Percentiles rank a stretch among this genome's conserved stretches.
Evolutionary conservation across 2,888 invertebrate species (phyloP).

Genomic region (Oligia fasciuncula): DNA sequence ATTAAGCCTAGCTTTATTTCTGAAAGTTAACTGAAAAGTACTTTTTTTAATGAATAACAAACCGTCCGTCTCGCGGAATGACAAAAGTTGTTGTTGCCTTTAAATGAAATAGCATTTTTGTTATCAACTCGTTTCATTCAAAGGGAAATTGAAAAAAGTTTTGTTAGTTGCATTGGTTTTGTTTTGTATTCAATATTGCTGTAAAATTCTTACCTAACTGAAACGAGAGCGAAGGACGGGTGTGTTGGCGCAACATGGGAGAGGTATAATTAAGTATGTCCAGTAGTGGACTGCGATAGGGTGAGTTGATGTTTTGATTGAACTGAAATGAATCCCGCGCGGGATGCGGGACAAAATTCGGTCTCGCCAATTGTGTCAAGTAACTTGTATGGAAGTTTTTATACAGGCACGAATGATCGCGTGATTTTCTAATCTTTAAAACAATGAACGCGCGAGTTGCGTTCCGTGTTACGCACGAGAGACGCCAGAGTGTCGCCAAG

Average conservation of each 20-base stretch:
- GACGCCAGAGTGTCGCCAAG: neutral
- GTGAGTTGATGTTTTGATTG: neutral
- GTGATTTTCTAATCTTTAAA: neutral
- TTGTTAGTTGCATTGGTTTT: neutral
- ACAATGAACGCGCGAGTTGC: no score
- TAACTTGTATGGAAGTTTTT: neutral
- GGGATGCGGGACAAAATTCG: neutral
- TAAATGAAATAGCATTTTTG: constrained; percentile 25
- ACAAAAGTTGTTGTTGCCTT: constrained; percentile 40
- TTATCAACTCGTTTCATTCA: constrained; percentile 14
- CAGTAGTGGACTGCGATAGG: neutral
- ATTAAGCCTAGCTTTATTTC: constrained; percentile 61
- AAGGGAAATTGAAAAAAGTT: constrained; percentile 8
- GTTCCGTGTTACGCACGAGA: no score
- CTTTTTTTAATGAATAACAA: constrained; percentile 53
- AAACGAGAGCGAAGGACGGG: neutral
- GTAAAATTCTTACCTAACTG: neutral
- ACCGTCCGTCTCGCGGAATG: constrained; percentile 28
- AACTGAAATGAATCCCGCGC: neutral
- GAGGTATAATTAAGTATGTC: neutral
- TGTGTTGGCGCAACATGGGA: neutral
- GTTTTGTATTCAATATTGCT: neutral
- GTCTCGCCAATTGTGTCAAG: neutral
- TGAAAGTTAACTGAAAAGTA: constrained; percentile 42
- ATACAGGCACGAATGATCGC: no score